Base-by-base conservation (phyloP, 2,797 vertebrate genomes). In the Podarcis lilfordi region DNA sequence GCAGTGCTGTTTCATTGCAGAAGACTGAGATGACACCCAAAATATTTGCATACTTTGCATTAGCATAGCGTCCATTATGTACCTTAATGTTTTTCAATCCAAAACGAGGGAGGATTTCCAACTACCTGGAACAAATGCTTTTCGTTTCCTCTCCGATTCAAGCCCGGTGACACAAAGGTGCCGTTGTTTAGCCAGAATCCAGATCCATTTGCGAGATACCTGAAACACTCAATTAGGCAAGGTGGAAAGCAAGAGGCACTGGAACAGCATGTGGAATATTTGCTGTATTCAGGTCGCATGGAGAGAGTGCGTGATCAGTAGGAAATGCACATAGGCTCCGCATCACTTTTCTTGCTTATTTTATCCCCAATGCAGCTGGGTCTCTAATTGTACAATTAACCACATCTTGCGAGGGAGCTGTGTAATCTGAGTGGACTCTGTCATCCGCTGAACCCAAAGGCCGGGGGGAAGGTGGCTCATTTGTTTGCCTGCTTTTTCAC, bases 181-280 rank as follows among this genome's bases (percentile, higher is more conserved):
- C 76, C 89, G 84, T 86, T 84, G 25, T 84, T 1, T 5, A 79
- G 80, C 25, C 59, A 59, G 64, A 94, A 40, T 17, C 61, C 71
- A 0, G 82, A 86, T 92, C 82, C 89, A 80, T 88, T 92, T 90
- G 80, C 77, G 88, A 94, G 92, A 29, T 75, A 61, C 66, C 84
- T 86, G 27, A 82, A 71, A 84, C 45, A 87, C 86, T 61, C 83
- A 84, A 88, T 93, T 92, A 93, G 79, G 77, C 85, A 64, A 40
- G 72, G 55, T 55, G 80, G 89, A 85, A 87, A 71, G 55, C 1
- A 74, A 32, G 86, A 79, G 64, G 83, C 85, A 80, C 76, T 11
- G 9, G 19, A 59, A 55, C 43, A 88, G 88, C 75, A 84, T 15
- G 64, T 84, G 86, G 83, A 89, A 13, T 89, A 84, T 94, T 94